Conservation (phyloP, 2,113 vertebrate species). For the Solenodon paradoxus region DNA sequence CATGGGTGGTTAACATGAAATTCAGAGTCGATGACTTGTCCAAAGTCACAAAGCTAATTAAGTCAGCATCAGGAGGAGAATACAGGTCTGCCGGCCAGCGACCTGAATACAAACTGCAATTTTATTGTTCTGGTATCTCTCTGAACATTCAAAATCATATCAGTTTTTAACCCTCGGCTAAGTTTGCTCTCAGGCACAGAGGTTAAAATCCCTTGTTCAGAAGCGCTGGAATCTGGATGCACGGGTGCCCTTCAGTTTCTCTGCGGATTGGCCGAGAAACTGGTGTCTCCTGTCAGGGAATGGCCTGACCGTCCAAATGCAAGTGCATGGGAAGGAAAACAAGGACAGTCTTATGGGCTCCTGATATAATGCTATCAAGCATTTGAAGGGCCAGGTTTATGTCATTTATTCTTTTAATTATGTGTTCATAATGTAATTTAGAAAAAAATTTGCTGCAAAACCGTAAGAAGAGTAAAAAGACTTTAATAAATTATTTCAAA, state of each 20-base stretch:
- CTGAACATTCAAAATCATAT: neutral
- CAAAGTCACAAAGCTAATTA: neutral
- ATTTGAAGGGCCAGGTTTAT: neutral
- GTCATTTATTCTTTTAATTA: neutral
- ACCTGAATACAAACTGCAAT: neutral
- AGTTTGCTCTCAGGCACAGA: neutral
- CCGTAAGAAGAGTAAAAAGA: neutral
- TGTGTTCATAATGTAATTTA: neutral
- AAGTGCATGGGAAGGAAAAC: neutral
- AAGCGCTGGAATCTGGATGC: neutral
- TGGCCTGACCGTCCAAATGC: neutral
- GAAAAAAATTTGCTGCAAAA: conserved; percentile 21
- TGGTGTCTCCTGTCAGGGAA: neutral
- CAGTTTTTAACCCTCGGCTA: neutral
- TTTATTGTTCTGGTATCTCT: neutral
- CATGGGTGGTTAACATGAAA: neutral
- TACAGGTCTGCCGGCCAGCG: neutral
- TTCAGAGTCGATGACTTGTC: neutral
- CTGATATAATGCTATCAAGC: neutral
- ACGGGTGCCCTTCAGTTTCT: neutral
- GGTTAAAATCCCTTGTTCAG: neutral
- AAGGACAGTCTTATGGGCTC: neutral
- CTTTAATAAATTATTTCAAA: neutral
- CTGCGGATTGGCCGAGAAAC: neutral
- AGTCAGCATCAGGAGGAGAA: neutral